Percentiles rank a stretch among this genome's conserved stretches.
Conservation (phyloP, 2,797 vertebrate species). For the Gouania willdenowi region DNA sequence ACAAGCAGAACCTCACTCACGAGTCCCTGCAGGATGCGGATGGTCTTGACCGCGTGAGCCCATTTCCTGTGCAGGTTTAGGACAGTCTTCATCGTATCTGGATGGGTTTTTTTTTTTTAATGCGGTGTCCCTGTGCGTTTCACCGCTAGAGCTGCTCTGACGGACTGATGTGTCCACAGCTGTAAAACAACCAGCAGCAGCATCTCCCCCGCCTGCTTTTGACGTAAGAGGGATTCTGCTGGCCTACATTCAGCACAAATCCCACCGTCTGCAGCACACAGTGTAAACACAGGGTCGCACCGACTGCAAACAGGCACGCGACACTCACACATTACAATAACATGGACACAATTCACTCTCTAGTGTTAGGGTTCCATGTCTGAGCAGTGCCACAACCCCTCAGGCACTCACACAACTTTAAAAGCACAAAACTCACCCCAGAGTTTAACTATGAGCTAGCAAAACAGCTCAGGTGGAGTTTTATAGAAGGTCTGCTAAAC, state of each 20-base stretch:
- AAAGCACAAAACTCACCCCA: too few species aligned
- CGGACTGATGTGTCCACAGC: conserved; percentile 55
- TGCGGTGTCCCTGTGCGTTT: conserved; percentile 32
- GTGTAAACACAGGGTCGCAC: conserved; percentile 47
- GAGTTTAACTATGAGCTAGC: too few species aligned
- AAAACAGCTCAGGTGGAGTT: too few species aligned
- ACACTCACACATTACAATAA: conserved; percentile 33
- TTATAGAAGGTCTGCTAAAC: too few species aligned
- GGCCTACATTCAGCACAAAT: conserved; percentile 93
- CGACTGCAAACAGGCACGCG: conserved; percentile 27
- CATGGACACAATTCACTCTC: too few species aligned
- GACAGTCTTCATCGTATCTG: conserved; percentile 84
- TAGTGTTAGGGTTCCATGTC: too few species aligned
- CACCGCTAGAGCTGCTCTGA: conserved; percentile 56
- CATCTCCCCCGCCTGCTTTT: conserved; percentile 66
- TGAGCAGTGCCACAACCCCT: too few species aligned
- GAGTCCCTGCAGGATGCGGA: conserved; percentile 84
- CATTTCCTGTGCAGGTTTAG: conserved; percentile 86
- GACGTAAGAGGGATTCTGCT: conserved; percentile 89
- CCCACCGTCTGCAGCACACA: conserved; percentile 75
- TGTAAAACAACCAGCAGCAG: conserved; percentile 66
- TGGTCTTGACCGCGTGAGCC: conserved; percentile 85
- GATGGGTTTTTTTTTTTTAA: too few species aligned
- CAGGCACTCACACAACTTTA: too few species aligned
- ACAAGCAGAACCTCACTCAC: conserved; percentile 74